Conservation (phyloP, 2,113 vertebrate species). For the Dissostichus mawsoni region DNA sequence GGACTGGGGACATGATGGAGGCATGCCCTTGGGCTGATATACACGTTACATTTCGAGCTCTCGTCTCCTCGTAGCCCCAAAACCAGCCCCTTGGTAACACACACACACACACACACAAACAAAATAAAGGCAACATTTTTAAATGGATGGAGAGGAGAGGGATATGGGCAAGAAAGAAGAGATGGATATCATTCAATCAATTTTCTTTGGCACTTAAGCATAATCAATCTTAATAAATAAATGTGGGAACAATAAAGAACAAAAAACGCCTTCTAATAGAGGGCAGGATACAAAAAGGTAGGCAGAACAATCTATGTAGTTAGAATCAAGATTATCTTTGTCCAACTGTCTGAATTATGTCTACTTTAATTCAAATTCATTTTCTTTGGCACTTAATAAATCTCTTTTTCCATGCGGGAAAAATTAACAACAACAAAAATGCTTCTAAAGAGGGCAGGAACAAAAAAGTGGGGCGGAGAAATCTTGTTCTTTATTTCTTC, state of each 20-base stretch:
- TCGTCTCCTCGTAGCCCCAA: slow-evolving; percentile 95
- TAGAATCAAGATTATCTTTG: no score
- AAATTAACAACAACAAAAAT: neutral
- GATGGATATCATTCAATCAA: neutral
- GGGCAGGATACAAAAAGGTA: no score
- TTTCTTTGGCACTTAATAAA: slow-evolving; percentile 1
- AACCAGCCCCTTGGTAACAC: slow-evolving; percentile 93
- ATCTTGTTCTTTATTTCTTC: no score
- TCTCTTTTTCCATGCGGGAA: neutral
- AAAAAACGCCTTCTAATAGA: no score
- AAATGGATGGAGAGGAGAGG: neutral
- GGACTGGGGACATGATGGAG: slow-evolving; percentile 90
- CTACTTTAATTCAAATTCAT: neutral
- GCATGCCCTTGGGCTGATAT: slow-evolving; percentile 97
- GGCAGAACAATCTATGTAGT: no score
- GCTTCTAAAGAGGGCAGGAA: no score
- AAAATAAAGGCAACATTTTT: neutral
- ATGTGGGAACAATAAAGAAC: no score
- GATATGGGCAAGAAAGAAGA: neutral
- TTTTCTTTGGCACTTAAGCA: no score
- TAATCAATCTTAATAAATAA: no score
- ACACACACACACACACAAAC: slow-evolving; percentile 31
- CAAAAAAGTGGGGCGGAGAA: no score
- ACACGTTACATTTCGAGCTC: slow-evolving; percentile 90
- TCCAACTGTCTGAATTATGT: no score